Percentiles rank a stretch among this genome's conserved stretches.
phyloP scores from a whole-genome alignment of 2,888 invertebrate genomes.

The Thelaira solivaga region DNA sequence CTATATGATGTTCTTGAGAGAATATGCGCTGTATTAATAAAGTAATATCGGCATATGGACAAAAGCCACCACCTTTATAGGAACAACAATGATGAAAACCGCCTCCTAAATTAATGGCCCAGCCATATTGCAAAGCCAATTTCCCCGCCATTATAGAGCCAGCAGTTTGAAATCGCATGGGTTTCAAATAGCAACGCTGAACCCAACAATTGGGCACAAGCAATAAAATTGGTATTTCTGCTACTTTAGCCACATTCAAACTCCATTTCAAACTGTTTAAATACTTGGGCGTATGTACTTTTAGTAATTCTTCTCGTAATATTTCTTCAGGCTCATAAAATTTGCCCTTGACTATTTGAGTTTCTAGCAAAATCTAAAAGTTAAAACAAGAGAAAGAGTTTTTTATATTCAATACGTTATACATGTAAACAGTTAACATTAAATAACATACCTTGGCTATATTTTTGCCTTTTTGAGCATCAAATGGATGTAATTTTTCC shows the following conservation, averaged over 20 bases:
- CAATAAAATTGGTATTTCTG: conserved; percentile 86
- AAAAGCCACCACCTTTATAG: conserved; percentile 89
- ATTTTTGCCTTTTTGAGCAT: conserved; percentile 90
- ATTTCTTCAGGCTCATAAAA: conserved; percentile 86
- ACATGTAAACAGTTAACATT: not conserved
- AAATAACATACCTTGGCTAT: conserved; percentile 81
- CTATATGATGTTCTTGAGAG: conserved; percentile 78
- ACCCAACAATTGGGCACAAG: conserved; percentile 87
- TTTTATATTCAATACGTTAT: not conserved
- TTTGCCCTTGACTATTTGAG: conserved; percentile 80
- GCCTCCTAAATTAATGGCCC: conserved; percentile 93
- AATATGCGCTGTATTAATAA: conserved; percentile 85
- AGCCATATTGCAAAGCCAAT: conserved; percentile 88
- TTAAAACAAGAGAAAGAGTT: not conserved
- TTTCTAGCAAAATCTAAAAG: conserved; percentile 80
- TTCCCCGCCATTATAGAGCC: conserved; percentile 89
- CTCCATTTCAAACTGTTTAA: conserved; percentile 89
- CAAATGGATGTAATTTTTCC: conserved; percentile 92
- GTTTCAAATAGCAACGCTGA: conserved; percentile 85
- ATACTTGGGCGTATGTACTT: conserved; percentile 87
- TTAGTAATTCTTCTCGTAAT: conserved; percentile 82
- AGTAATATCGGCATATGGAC: conserved; percentile 93
- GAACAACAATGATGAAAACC: conserved; percentile 94
- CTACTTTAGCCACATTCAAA: conserved; percentile 86
- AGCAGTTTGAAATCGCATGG: conserved; percentile 89